A percentile compares a stretch with the other conserved stretches of the same genome.
These are phyloP conservation scores for Micrasema longulum DNA, from an alignment of 1,140 invertebrate species.

Conservation along the genomic window DNA sequence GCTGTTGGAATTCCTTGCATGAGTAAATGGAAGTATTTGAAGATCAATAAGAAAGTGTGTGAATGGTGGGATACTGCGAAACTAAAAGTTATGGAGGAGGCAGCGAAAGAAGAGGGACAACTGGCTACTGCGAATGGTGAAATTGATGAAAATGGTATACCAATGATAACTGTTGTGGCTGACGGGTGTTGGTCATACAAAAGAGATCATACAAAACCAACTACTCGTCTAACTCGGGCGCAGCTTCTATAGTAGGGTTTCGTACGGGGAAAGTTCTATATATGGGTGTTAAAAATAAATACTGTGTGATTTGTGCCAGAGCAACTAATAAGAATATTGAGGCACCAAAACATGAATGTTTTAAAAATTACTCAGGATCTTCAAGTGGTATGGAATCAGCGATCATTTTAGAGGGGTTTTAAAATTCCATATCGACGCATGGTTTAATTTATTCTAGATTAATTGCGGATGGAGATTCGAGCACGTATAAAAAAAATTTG, in stretches of 20 bases:
- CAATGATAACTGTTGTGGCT: no score
- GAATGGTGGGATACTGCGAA: no score
- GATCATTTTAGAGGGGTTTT: conserved; percentile 58
- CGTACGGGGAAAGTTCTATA: not conserved
- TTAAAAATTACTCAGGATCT: conserved; percentile 4
- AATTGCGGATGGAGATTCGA: conserved; percentile 64
- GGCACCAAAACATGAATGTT: not conserved
- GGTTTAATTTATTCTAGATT: conserved; percentile 59
- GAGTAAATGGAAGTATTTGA: no score
- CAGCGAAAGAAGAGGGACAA: no score
- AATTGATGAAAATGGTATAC: no score
- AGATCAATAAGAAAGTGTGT: no score
- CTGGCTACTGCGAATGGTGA: no score
- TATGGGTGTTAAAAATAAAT: not conserved
- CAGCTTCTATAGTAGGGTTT: not conserved
- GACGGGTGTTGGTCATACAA: conserved; percentile 22
- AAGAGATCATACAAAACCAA: conserved; percentile 14
- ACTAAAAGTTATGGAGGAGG: no score
- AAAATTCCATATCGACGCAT: conserved; percentile 57
- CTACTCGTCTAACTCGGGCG: not conserved
- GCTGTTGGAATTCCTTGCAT: no score
- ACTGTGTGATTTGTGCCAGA: not conserved
- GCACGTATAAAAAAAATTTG: conserved; percentile 57
- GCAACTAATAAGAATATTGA: not conserved
- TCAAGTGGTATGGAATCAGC: conserved; percentile 13